Evolutionary conservation across 2,888 invertebrate species (phyloP).

Genomic region (Nemotelus pantherinus): DNA sequence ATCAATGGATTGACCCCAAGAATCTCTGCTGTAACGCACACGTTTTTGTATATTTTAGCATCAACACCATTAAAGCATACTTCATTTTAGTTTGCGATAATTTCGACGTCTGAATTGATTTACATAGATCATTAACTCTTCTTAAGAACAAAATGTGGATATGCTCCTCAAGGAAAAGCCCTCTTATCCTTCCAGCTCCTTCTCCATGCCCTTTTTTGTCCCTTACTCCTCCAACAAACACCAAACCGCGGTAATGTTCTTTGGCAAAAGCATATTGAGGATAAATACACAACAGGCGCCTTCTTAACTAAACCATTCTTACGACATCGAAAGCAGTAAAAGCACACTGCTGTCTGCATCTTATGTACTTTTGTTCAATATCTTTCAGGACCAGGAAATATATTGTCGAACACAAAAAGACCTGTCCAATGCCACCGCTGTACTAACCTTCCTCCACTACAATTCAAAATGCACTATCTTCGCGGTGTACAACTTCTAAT

Average conservation of each 20-base stretch:
- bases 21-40: too few relatives aligned
- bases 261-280: slow-evolving; percentile 26
- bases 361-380: slow-evolving; percentile 51
- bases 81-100: too few relatives aligned
- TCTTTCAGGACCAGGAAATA: slow-evolving; percentile 50
- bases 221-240: neutral
- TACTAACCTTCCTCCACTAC: neutral
- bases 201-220: neutral
- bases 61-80: too few relatives aligned
- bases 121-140: too few relatives aligned
- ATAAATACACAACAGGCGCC: slow-evolving; percentile 9
- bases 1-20: too few relatives aligned
- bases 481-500: neutral
- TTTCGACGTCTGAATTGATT: too few relatives aligned
- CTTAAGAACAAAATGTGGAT: too few relatives aligned
- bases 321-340: neutral
- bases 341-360: slow-evolving; percentile 48
- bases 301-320: neutral
- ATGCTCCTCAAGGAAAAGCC: too few relatives aligned
- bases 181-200: neutral
- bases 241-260: slow-evolving; percentile 13
- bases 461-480: neutral
- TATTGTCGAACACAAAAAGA: slow-evolving; percentile 49
- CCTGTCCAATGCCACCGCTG: slow-evolving; percentile 26
- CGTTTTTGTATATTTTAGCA: too few relatives aligned